phyloP scores from a whole-genome alignment of 2,888 invertebrate species.

The Brachyopa scutellaris region DNA sequence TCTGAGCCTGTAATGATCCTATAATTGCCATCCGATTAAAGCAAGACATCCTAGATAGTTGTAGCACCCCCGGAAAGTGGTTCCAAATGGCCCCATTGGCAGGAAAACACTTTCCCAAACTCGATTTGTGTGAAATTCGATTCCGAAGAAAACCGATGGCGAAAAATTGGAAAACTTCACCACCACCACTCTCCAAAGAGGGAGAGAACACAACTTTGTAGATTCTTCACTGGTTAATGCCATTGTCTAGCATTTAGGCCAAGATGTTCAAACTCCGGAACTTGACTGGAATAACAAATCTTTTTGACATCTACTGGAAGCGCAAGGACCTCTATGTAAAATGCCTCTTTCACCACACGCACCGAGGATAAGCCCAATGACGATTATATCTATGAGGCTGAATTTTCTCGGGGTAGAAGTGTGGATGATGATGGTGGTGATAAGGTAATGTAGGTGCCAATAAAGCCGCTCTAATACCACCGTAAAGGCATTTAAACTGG shows the following conservation, averaged over 20 bases:
- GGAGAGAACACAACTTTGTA: slow-evolving; percentile 50
- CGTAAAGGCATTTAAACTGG: slow-evolving; percentile 67
- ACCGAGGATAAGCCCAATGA: slow-evolving; percentile 51
- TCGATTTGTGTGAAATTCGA: slow-evolving; percentile 70
- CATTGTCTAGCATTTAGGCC: slow-evolving; percentile 65
- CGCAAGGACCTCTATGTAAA: slow-evolving; percentile 17
- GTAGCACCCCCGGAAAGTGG: slow-evolving; percentile 10
- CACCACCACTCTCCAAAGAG: not conserved
- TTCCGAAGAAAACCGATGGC: slow-evolving; percentile 59
- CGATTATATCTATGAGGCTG: slow-evolving; percentile 54
- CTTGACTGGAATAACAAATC: slow-evolving; percentile 72
- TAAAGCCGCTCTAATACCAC: slow-evolving; percentile 66
- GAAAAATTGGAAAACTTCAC: slow-evolving; percentile 69
- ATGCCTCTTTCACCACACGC: slow-evolving; percentile 18
- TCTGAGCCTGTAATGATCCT: slow-evolving; percentile 61
- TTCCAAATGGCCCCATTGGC: slow-evolving; percentile 53
- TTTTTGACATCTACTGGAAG: slow-evolving; percentile 35
- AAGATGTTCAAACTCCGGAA: slow-evolving; percentile 64
- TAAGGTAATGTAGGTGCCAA: slow-evolving; percentile 72
- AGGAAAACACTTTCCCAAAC: slow-evolving; percentile 66
- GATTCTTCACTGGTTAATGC: slow-evolving; percentile 63
- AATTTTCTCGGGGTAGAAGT: slow-evolving; percentile 15
- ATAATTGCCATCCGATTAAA: slow-evolving; percentile 71
- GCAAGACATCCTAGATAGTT: slow-evolving; percentile 63
- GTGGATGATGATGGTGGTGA: slow-evolving; percentile 62